Evolutionary conservation across 2,888 invertebrate species (phyloP).

Genomic region (Drosophila parthenogenetica): DNA sequence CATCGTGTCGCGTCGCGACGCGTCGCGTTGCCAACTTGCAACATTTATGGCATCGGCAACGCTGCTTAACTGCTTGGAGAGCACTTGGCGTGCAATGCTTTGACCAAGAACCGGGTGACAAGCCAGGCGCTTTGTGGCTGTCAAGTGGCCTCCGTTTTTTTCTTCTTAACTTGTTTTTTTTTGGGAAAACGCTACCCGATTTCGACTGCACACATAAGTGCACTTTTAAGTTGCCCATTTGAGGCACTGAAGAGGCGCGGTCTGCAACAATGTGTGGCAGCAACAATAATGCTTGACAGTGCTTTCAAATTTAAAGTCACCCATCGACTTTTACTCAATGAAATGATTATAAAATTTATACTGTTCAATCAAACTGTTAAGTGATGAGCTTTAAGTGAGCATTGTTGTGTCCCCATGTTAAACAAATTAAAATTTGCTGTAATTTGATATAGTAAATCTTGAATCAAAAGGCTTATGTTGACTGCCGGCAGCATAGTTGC

Average conservation of each 20-base stretch:
- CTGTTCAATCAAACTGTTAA: too few species aligned
- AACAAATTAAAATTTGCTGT: constrained; percentile 52
- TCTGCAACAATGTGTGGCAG: constrained; percentile 44
- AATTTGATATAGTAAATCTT: constrained; percentile 52
- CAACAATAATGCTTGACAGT: neutral
- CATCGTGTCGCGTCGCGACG: constrained; percentile 10
- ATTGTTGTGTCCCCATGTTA: constrained; percentile 22
- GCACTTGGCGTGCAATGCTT: constrained; percentile 73
- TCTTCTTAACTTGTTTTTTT: constrained; percentile 27
- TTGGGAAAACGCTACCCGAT: constrained; percentile 38
- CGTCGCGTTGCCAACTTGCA: constrained; percentile 52
- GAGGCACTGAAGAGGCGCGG: constrained; percentile 22
- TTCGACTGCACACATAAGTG: constrained; percentile 71
- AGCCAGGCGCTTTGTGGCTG: constrained; percentile 78
- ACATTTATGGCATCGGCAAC: constrained; percentile 71
- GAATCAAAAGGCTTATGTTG: constrained; percentile 53
- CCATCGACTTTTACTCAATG: neutral
- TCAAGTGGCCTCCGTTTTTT: constrained; percentile 63
- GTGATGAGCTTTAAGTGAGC: neutral
- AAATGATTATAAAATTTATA: neutral
- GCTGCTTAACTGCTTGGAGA: constrained; percentile 76
- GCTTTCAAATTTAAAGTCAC: constrained; percentile 6
- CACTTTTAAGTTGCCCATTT: constrained; percentile 55
- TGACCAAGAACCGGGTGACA: constrained; percentile 79
- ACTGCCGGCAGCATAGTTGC: constrained; percentile 47